A percentile compares a stretch with the other conserved stretches of the same genome.
These are phyloP conservation scores for Cirrhinus molitorella DNA, from an alignment of 2,797 vertebrate species.

Conservation along the genomic window DNA sequence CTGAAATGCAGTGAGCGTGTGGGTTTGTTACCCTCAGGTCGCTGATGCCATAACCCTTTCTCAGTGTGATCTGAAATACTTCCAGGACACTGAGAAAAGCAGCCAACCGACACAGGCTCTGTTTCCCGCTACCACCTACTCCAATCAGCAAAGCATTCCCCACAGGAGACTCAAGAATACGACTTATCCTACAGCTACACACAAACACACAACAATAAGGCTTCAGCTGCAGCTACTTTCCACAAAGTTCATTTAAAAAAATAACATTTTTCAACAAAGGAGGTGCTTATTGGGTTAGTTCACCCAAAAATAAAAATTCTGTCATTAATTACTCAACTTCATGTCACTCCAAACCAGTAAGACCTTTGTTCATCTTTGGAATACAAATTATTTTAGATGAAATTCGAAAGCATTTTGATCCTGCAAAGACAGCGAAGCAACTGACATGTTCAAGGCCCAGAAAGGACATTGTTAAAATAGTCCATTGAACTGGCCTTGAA, in stretches of 20 bases:
- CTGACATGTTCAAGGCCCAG: no score
- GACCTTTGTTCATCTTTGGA: no score
- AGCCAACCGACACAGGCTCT: constrained; percentile 80
- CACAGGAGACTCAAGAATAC: constrained; percentile 82
- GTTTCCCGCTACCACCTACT: constrained; percentile 80
- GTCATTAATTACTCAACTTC: no score
- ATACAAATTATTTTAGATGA: no score
- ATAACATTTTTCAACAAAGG: not conserved
- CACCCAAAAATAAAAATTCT: no score
- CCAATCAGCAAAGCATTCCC: constrained; percentile 81
- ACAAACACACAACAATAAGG: constrained; percentile 7
- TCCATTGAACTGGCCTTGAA: no score
- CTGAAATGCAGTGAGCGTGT: not conserved
- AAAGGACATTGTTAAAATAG: no score
- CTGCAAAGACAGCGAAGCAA: no score
- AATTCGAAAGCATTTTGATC: no score
- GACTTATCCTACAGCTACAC: constrained; percentile 79
- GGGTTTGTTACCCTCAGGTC: constrained; percentile 74
- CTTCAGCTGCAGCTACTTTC: not conserved
- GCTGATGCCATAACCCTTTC: constrained; percentile 80
- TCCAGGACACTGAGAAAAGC: constrained; percentile 81
- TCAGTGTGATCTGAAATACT: constrained; percentile 81
- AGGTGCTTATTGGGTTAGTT: no score
- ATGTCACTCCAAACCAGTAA: no score
- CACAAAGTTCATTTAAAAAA: not conserved